These are phyloP conservation scores for Lithophane socia DNA, from an alignment of 2,888 invertebrate genomes.

Conservation along the genomic window DNA sequence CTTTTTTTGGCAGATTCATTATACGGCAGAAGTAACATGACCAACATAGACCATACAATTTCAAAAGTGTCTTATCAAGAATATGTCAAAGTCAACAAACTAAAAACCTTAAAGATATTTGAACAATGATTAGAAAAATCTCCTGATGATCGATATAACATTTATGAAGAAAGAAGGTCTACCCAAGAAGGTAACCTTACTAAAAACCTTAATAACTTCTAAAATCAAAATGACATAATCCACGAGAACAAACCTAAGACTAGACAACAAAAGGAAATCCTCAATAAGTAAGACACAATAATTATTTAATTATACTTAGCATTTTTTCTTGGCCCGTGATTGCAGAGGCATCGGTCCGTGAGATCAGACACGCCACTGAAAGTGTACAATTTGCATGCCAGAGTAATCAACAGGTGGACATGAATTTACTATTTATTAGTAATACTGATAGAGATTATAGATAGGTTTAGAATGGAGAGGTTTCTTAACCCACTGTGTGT, in stretches of 20 bases:
- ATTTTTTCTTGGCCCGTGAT: conserved; percentile 51
- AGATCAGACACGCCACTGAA: conserved; percentile 65
- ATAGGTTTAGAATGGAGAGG: neutral
- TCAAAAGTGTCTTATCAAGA: too few species aligned
- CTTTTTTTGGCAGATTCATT: too few species aligned
- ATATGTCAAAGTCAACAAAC: too few species aligned
- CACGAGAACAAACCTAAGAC: neutral
- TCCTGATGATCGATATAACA: neutral
- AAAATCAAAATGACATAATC: conserved; percentile 14
- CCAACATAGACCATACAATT: too few species aligned
- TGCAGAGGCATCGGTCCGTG: conserved; percentile 66
- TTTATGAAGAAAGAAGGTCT: neutral
- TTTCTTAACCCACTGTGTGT: neutral
- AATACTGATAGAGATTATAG: conserved; percentile 2
- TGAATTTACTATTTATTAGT: conserved; percentile 8
- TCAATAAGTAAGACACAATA: conserved; percentile 25
- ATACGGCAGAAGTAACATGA: too few species aligned
- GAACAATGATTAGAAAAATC: neutral
- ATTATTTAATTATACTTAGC: conserved; percentile 36
- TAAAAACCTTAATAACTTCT: neutral
- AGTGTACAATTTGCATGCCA: conserved; percentile 65
- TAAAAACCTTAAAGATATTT: neutral
- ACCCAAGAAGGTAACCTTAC: neutral
- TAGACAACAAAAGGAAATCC: conserved; percentile 25
- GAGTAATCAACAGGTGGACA: conserved; percentile 39